Base-by-base conservation (phyloP, 2,113 vertebrate genomes). In the Charina bottae region DNA sequence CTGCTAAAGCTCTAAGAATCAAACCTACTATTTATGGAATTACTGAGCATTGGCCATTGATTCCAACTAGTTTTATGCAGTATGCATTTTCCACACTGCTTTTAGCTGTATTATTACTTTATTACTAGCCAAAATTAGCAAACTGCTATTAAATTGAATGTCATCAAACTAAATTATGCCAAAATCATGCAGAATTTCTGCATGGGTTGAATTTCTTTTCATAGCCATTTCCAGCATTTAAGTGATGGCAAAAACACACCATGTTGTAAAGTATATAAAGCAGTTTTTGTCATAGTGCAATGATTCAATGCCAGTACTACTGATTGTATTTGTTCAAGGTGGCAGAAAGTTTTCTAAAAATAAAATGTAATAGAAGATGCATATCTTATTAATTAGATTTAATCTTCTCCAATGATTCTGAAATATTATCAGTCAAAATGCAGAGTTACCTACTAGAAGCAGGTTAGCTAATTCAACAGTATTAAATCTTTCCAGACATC, bases 381-480 rank as follows among this genome's bases (percentile, higher is more conserved):
- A 91, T 56, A 33, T 58, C 24, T 33, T 89, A 12, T 56, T 91
- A 56, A 91, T 56, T 68, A 91, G 53, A 87, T 56, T 42, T 86
- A 58, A 83, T 85, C 64, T 59, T n/a, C 62, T 68, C 87, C 90
- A 78, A 0, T 0, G 33, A 19, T 28, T 84, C 93, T 85, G 84
- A 62, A 64, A 93, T 85, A 78, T 37, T 78, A 37, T 78, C 33
- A 78, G 58, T 10, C 78, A 85, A 90, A 46, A 33, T 58, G 26
- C 28, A 86, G 26, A 83, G 68, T 72, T 72, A 23, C 23, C 12
- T 85, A 62, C 10, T 33, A 78, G 37, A 78, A 54, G 62, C 49
- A 58, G 1, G 13, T 84, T 68, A 91, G 62, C 26, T 33, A 85
- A 91, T 42, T 72, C 26, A 68, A 87, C 85, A 56, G n/a, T 37